These are phyloP conservation scores for Eptesicus fuscus DNA, from an alignment of 2,113 vertebrate genomes.

Conservation along the genomic window DNA sequence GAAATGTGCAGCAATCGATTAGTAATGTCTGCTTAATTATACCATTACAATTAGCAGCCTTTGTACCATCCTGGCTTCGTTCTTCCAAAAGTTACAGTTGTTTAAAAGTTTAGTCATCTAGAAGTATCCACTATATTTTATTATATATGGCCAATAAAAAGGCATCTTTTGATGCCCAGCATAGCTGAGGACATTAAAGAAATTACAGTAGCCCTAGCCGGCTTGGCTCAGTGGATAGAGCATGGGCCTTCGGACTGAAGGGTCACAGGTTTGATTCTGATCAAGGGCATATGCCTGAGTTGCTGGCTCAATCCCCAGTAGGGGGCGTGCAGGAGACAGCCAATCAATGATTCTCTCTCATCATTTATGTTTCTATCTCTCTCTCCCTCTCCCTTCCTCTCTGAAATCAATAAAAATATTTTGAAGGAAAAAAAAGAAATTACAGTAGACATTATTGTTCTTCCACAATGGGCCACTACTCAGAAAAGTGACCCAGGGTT, in stretches of 20 bases:
- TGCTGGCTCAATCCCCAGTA: no score
- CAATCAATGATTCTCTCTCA: no score
- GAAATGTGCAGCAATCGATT: background rate
- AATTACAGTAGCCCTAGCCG: background rate
- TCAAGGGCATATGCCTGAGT: no score
- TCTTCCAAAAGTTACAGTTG: background rate
- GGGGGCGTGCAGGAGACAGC: no score
- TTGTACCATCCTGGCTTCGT: background rate
- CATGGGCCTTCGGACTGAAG: no score
- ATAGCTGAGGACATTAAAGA: conserved; percentile 27
- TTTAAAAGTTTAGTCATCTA: conserved; percentile 1
- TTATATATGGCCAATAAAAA: background rate
- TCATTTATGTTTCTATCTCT: no score
- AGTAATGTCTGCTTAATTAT: background rate
- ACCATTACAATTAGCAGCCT: background rate
- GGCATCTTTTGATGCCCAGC: background rate
- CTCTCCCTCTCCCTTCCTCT: no score
- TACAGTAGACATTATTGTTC: background rate
- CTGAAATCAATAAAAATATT: no score
- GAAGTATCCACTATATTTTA: background rate
- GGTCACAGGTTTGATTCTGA: no score
- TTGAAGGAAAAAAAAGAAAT: background rate
- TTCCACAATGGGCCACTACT: background rate
- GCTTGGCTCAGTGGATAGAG: no score
- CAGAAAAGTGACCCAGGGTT: background rate